Evolutionary conservation across 2,113 vertebrate species (phyloP), one percentile per base, ranked within the genome.

Genomic region (Boulengeromyrus knoepffleri): DNA sequence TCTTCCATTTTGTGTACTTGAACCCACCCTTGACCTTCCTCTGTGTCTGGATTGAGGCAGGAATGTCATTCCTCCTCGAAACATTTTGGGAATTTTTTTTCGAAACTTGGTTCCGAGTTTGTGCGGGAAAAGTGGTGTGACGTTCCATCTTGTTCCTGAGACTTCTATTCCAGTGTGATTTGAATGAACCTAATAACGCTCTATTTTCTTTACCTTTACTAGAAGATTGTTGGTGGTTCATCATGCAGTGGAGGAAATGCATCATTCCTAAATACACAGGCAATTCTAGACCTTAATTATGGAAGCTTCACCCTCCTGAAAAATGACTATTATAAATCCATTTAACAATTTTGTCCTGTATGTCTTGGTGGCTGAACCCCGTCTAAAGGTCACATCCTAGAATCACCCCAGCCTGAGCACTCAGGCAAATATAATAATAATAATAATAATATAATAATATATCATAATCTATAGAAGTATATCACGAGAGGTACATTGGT

Each of bases 61-160:
- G 94, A 94, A 95, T 93, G 95, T 94, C 92, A 93, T 93, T 92
- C 93, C 94, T 93, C 93, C 95, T 93, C 77, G 93, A 88, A 92
- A 93, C 94, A 94, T 95, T 93, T 94, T 94, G 92, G 93, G 93
- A 93, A 93, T 94, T 92, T 95, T 91, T 91, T 90, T 92, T 91
- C 9, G 62, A 85, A 66, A 88, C 85, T 83, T 15, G 31, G 36
- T 84, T 36, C 70, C 47, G 77, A 13, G 77, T 46, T 85, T 27
- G 58, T 36, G 10, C 19, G 21, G 77, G 52, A 89, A 56, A 89
- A 46, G 83, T 56, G 49, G 36, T 19, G 8, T 39, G 49, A 87
- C 36, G 50, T 17, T 27, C 47, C 85, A 87, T 50, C 49, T 52
- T 31, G 49, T 31, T 87, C 21, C 50, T 19, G 13, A 49, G 1